Percentiles rank a stretch among this genome's conserved stretches.
Evolutionary conservation across 2,888 invertebrate species (phyloP).

Genomic region (Chorisops tibialis): DNA sequence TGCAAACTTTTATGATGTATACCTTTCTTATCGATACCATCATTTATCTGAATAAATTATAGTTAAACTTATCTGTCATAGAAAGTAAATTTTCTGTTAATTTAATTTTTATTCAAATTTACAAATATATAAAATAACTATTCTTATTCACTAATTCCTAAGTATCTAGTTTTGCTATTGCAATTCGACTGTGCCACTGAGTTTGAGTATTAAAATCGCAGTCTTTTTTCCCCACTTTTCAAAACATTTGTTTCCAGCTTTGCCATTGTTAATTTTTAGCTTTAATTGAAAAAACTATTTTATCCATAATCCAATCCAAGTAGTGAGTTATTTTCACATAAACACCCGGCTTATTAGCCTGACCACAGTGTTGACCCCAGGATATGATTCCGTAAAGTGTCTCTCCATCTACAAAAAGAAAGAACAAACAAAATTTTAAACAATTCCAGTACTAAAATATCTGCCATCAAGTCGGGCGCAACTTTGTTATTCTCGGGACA

Average conservation of each 20-base stretch:
- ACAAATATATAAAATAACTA: background rate
- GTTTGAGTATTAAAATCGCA: constrained; percentile 17
- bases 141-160: background rate
- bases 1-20: too few species aligned
- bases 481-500: too few species aligned
- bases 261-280: background rate
- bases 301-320: constrained; percentile 64
- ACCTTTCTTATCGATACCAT: too few species aligned
- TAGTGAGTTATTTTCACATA: constrained; percentile 66
- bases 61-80: too few species aligned
- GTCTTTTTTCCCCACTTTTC: background rate
- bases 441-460: too few species aligned
- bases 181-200: background rate
- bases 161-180: background rate
- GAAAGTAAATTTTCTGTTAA: too few species aligned
- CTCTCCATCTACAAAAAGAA: constrained; percentile 56
- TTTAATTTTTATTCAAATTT: too few species aligned
- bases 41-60: too few species aligned
- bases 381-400: constrained; percentile 70
- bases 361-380: constrained; percentile 75
- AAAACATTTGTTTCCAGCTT: background rate
- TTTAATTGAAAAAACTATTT: constrained; percentile 45
- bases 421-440: constrained; percentile 1
- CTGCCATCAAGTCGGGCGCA: too few species aligned
- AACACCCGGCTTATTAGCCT: constrained; percentile 70